Base-by-base conservation (phyloP, 2,113 vertebrate genomes). In the Mormoops blainvillei region DNA sequence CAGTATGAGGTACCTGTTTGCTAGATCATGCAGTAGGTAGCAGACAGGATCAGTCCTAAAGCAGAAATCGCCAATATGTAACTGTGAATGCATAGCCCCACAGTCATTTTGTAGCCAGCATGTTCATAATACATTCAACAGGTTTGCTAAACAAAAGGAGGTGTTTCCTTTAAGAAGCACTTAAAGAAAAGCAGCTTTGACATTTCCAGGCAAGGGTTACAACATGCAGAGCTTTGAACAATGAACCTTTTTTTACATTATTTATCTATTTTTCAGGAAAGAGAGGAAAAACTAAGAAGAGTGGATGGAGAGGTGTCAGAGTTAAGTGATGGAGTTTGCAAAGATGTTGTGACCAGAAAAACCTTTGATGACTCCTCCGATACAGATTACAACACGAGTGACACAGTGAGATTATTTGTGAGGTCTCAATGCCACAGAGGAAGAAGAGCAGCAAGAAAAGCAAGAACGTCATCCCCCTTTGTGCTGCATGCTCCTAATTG, bases 201-300 rank as follows among this genome's bases (percentile, higher is more conserved):
- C 41, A 63, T 78, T 88, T 54, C 52, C 20, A 19, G 80, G 33
- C 18, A 36, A 80, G 71, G 65, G 45, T 20, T 93, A 52, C 24
- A 77, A 20, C 16, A 80, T 38, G 33, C 54, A 61, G 73, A 82
- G 38, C 54, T 89, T 12, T 26, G 14, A 18, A 70, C 94, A 36
- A n/a, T 70, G 90, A 80, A 90, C 87, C 73, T 95, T 74, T 70
- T 88, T 41, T 58, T 45, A 61, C 45, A 48, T 56, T 36, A 52
- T 45, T 82, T 92, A 31, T 73, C 10, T 87, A 33, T 80, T 78
- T 87, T 56, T 87, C 76, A 70, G 76, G 52, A 70, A 84, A 96
- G 14, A 61, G 61, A 84, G 19, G 31, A 48, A 65, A 68, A 74
- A 20, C 22, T 50, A 36, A 70, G 43, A 48, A 31, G 38, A 93